A percentile compares a stretch with the other conserved stretches of the same genome.
Evolutionary conservation across 2,113 vertebrate species (phyloP).

Genomic region (Apodemus sylvaticus): DNA sequence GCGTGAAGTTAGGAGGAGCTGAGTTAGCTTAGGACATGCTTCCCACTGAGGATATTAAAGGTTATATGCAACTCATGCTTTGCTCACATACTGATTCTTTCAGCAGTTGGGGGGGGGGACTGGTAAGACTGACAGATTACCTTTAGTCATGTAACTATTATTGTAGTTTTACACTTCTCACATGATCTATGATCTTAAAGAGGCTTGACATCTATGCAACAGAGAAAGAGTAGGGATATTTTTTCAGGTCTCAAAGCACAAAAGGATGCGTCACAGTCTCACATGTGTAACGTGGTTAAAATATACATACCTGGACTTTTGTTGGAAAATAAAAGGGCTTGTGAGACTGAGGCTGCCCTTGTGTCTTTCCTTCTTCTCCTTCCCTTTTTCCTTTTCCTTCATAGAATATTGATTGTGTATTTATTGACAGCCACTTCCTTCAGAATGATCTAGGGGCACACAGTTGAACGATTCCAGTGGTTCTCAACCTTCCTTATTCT

Average conservation of each 20-base stretch:
- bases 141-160: background rate
- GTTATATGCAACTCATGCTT: background rate
- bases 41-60: background rate
- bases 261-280: background rate
- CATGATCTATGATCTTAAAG: background rate
- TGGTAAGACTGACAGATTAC: background rate
- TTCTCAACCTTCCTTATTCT: background rate
- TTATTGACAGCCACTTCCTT: background rate
- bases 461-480: background rate
- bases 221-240: background rate
- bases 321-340: constrained; percentile 14
- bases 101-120: background rate
- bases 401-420: background rate
- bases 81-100: background rate
- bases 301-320: background rate
- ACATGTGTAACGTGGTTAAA: background rate
- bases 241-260: background rate
- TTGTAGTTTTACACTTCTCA: background rate
- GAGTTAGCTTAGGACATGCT: background rate
- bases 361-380: background rate
- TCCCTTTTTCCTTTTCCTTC: background rate
- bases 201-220: background rate
- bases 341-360: background rate
- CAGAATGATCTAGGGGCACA: background rate
- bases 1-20: background rate